Evolutionary conservation across 1,140 invertebrate species (phyloP).

Genomic region (Telenomus remus): DNA sequence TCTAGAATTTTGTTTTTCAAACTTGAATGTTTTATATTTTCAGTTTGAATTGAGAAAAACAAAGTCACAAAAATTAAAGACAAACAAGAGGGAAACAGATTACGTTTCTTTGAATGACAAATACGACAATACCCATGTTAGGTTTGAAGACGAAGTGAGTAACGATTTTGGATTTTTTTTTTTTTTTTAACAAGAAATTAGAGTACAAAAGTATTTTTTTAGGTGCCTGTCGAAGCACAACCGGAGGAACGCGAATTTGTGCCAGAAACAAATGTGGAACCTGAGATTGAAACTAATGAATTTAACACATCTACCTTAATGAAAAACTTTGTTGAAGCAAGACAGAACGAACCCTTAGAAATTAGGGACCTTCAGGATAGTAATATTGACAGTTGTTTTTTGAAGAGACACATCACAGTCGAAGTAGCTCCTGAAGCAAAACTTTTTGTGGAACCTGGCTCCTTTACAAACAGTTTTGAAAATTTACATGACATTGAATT

Average conservation of each 20-base stretch:
- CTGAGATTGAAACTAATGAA: neutral
- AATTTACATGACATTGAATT: constrained; percentile 54
- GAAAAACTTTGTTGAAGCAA: constrained; percentile 15
- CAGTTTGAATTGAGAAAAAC: neutral
- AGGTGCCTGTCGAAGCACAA: neutral
- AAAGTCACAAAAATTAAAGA: neutral
- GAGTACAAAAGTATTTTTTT: constrained; percentile 4
- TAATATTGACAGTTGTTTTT: constrained; percentile 15
- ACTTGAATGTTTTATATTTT: neutral
- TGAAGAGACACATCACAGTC: constrained; percentile 47
- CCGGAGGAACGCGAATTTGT: too few relatives aligned
- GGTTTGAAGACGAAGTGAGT: constrained; percentile 31
- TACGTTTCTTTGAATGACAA: constrained; percentile 11
- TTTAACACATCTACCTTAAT: neutral
- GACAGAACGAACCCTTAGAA: constrained; percentile 40
- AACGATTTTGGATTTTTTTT: neutral
- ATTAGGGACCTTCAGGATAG: constrained; percentile 38
- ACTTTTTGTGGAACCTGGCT: constrained; percentile 50
- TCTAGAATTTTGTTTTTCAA: neutral
- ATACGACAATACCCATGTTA: constrained; percentile 1
- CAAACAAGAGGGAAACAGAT: constrained; percentile 23
- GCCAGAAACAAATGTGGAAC: too few relatives aligned
- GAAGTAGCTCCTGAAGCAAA: constrained; percentile 61
- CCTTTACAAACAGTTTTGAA: too few relatives aligned
- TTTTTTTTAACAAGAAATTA: constrained; percentile 7